Conservation (phyloP, 1,140 invertebrate species). For the Drosophila ohnishii region DNA sequence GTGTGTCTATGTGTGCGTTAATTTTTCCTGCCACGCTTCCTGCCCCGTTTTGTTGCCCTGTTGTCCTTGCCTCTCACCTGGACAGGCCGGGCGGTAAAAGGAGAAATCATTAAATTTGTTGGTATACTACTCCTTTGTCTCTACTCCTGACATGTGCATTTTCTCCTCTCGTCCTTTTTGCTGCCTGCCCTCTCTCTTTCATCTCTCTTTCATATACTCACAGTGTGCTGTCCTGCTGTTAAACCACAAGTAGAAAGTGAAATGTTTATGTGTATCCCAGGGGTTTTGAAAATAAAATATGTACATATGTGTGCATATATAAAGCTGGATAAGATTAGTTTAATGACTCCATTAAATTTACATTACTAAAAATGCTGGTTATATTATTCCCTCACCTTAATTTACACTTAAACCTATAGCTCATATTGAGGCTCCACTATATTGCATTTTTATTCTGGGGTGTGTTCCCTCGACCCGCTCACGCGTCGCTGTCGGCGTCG, state of each 20-base stretch:
- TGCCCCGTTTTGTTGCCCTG: constrained; percentile 19
- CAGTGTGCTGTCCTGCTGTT: constrained; percentile 3
- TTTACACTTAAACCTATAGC: neutral
- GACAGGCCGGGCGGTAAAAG: constrained; percentile 25
- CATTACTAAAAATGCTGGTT: too few relatives aligned
- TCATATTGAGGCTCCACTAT: constrained; percentile 13
- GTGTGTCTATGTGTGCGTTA: constrained; percentile 20
- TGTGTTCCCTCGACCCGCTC: constrained; percentile 62
- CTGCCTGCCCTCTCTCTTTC: constrained; percentile 8
- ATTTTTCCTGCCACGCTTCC: constrained; percentile 49
- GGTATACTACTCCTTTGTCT: constrained; percentile 74
- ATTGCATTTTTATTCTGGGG: constrained; percentile 39
- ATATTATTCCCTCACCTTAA: too few relatives aligned
- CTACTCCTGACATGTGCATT: constrained; percentile 34
- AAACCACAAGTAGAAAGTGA: constrained; percentile 1
- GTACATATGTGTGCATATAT: neutral
- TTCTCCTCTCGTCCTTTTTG: constrained; percentile 2
- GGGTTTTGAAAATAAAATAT: neutral
- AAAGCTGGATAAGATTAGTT: neutral
- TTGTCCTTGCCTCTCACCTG: constrained; percentile 53
- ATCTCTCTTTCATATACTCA: neutral
- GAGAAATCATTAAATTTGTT: constrained; percentile 82
- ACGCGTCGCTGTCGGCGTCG: constrained; percentile 24
- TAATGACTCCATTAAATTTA: constrained; percentile 3
- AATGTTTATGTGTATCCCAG: neutral